phyloP scores from a whole-genome alignment of 2,113 vertebrate species.

The Charina bottae region DNA sequence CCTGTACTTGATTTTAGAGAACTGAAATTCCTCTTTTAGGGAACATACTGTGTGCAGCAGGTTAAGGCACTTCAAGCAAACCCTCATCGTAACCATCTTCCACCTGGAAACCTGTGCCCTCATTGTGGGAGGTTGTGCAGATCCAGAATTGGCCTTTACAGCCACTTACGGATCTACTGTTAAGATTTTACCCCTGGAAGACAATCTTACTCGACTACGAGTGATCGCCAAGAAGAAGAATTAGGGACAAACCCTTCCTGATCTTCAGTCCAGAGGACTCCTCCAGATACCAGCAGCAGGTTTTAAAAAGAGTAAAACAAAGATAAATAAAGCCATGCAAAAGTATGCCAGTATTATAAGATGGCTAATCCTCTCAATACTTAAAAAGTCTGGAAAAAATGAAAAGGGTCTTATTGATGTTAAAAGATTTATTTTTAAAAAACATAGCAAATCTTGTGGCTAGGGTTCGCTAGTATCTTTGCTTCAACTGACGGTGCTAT shows the following conservation, averaged over 20 bases:
- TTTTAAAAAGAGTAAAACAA: not conserved
- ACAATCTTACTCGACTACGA: no score
- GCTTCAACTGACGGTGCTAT: not conserved
- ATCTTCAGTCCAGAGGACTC: not conserved
- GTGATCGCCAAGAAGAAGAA: no score
- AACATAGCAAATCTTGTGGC: not conserved
- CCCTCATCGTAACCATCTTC: no score
- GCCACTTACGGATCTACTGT: no score
- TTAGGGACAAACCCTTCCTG: not conserved
- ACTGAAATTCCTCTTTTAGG: not conserved
- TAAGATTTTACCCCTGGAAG: no score
- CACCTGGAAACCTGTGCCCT: no score
- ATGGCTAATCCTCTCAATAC: not conserved
- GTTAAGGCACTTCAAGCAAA: no score
- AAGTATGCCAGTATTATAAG: not conserved
- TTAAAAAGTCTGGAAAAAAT: not conserved
- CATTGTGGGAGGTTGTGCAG: no score
- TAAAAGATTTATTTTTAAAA: not conserved
- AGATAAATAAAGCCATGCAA: not conserved
- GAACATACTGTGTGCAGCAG: not conserved
- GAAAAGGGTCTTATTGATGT: not conserved
- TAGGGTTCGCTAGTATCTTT: not conserved
- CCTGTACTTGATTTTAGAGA: not conserved
- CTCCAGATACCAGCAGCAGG: not conserved
- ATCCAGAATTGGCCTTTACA: no score